A percentile compares a stretch with the other conserved stretches of the same genome.
These are phyloP conservation scores for Carassius carassius DNA, from an alignment of 2,113 vertebrate genomes.

Conservation along the genomic window DNA sequence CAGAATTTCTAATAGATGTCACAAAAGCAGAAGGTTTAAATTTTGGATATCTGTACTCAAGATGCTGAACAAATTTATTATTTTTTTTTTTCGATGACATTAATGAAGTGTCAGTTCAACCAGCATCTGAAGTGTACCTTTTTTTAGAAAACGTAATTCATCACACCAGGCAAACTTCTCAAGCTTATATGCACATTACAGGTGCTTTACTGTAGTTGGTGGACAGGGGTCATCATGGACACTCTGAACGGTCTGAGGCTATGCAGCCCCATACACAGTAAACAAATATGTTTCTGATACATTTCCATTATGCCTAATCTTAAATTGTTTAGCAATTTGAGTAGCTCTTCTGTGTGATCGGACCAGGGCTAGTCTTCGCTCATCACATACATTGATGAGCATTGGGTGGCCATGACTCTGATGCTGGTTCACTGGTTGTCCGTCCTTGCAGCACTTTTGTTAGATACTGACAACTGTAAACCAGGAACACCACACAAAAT, in stretches of 20 bases:
- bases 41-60: neutral
- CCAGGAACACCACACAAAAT: no score
- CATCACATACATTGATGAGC: neutral
- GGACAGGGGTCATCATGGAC: no score
- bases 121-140: neutral
- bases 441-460: neutral
- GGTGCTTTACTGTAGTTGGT: no score
- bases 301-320: no score
- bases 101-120: conserved; percentile 1
- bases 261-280: no score
- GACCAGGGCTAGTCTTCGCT: neutral
- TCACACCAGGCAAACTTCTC: no score
- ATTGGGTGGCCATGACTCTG: neutral
- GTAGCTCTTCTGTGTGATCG: no score
- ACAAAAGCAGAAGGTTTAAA: neutral
- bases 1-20: neutral
- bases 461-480: neutral
- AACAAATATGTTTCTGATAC: no score
- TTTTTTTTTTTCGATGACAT: neutral
- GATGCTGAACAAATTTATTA: neutral
- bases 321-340: no score
- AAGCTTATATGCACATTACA: no score
- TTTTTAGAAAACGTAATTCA: neutral
- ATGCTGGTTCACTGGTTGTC: neutral
- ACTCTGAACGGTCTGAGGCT: no score